A percentile compares a stretch with the other conserved stretches of the same genome.
Evolutionary conservation across 2,113 vertebrate species (phyloP).

Genomic region (Cheilinus undulatus): DNA sequence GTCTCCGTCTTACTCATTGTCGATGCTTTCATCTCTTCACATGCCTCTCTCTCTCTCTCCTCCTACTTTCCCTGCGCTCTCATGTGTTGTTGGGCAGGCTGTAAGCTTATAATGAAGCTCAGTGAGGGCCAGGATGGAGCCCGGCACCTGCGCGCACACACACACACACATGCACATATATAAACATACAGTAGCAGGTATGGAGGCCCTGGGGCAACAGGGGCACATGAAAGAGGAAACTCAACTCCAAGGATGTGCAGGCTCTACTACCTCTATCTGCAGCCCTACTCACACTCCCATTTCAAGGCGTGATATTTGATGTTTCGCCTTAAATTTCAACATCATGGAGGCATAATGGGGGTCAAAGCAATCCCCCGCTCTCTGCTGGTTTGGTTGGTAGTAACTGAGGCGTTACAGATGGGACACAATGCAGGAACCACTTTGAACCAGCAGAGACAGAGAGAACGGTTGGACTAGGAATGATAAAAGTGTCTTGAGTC

Average conservation of each 20-base stretch:
- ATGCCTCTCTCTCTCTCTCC: constrained; percentile 55
- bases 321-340: no score
- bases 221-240: constrained; percentile 51
- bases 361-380: no score
- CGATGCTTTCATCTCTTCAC: constrained; percentile 66
- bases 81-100: constrained; percentile 64
- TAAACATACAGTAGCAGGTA: constrained; percentile 22
- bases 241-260: constrained; percentile 10
- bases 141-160: constrained; percentile 17
- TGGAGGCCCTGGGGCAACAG: constrained; percentile 54
- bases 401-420: no score
- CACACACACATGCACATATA: constrained; percentile 25
- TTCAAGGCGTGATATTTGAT: no score
- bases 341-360: no score
- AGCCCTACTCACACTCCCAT: no score
- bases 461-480: no score
- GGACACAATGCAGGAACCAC: no score
- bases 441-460: no score
- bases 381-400: no score
- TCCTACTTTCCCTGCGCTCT: constrained; percentile 54
- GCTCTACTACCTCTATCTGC: not conserved
- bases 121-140: constrained; percentile 37
- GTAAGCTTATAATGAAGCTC: constrained; percentile 60
- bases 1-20: constrained; percentile 65
- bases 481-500: no score